Evolutionary conservation across 1,140 invertebrate genomes (phyloP).

Genomic region (Ips nitidus): DNA sequence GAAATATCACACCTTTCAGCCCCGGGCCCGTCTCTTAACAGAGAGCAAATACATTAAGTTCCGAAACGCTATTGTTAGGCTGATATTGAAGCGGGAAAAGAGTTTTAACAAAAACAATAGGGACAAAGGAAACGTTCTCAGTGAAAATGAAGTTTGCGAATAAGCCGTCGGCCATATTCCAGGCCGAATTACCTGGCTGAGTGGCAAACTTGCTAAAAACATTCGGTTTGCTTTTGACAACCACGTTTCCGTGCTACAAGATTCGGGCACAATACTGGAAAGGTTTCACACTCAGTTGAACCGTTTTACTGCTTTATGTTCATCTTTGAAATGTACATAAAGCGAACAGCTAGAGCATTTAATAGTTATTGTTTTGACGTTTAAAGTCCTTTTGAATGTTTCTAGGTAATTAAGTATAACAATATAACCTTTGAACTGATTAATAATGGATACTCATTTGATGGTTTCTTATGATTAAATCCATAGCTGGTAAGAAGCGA

Average conservation of each 20-base stretch:
- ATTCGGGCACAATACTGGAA: neutral
- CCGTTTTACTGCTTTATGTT: neutral
- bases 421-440: too few species aligned
- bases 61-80: conserved; percentile 2
- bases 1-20: conserved; percentile 2
- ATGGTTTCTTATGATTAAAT: too few species aligned
- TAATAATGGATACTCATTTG: too few species aligned
- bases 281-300: conserved; percentile 1
- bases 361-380: neutral
- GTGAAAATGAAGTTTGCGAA: conserved; percentile 14
- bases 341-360: neutral
- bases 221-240: conserved; percentile 5
- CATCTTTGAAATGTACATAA: neutral
- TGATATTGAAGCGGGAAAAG: conserved; percentile 4
- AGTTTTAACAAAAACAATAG: conserved; percentile 15
- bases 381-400: neutral
- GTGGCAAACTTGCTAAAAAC: neutral
- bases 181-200: conserved; percentile 4
- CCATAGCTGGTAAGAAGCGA: too few species aligned
- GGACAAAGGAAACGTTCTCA: conserved; percentile 11
- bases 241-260: neutral
- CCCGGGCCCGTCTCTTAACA: neutral
- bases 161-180: conserved; percentile 10
- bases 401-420: neutral
- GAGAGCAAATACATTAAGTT: conserved; percentile 4